Base-by-base conservation (phyloP, 2,113 vertebrate species). In the Pygoscelis adeliae region DNA sequence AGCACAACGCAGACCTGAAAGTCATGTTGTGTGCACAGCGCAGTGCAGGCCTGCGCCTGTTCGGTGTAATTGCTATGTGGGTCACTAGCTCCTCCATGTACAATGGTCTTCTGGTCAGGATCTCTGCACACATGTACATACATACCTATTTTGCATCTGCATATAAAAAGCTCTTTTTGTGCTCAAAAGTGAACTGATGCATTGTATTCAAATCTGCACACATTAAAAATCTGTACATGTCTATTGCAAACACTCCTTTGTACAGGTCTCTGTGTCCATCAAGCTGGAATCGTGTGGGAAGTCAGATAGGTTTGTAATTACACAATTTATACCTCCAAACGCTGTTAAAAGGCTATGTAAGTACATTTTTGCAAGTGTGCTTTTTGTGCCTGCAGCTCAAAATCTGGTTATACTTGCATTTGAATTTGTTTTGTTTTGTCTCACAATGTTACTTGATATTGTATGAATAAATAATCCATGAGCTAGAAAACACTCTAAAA, bases 401-500 rank as follows among this genome's bases (percentile, higher is more conserved):
- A 87, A 92, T 76, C 49, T 81, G 84, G 52, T 90, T 92, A 67
- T 47, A 55, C 40, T 92, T 87, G 29, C 46, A 90, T 77, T 65
- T 92, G 32, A 81, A 91, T 92, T 93, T 95, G 80, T 93, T 96
- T 94, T 95, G 61, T 40, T 94, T 91, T 93, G 74, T 91, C 88
- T 80, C 44, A 74, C 15, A 42, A 0, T 59, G 52, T 81, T 90
- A 67, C 65, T 90, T 90, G 58, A 67, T 79, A 91, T 87, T 90
- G 44, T 38, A 81, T 46, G 76, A 78, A 93, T 96, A 96, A 95
- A 94, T 93, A 95, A 96, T 83, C 82, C 73, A 42, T 93, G 63
- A 94, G 69, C 40, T 83, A 56, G 70, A 87, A 94, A 93, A 65
- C 52, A 85, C 34, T 67, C 22, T 71, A 58, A 96, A 93, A 92